phyloP scores from a whole-genome alignment of 2,888 invertebrate species.

The Erebia ligea region DNA sequence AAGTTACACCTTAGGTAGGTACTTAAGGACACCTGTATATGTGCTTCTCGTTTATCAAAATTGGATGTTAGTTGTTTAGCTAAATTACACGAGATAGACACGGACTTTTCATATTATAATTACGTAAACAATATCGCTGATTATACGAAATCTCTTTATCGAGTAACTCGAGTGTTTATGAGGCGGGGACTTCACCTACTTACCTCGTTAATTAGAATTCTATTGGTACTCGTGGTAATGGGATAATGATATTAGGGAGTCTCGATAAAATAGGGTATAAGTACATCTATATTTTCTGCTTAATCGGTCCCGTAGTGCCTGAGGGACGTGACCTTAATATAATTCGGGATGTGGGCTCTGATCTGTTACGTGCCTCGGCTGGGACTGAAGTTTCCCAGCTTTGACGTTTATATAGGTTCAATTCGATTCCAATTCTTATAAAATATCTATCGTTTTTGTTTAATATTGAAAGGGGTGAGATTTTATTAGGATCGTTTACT shows the following conservation, averaged over 20 bases:
- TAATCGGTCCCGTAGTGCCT: constrained; percentile 26
- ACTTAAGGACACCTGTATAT: background rate
- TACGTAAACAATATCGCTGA: constrained; percentile 58
- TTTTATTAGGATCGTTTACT: background rate
- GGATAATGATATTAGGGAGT: constrained; percentile 23
- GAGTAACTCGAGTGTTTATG: constrained; percentile 34
- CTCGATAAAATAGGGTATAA: constrained; percentile 21
- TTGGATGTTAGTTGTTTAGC: constrained; percentile 56
- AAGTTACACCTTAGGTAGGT: too few species aligned
- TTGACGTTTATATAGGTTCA: constrained; percentile 16
- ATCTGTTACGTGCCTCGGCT: constrained; percentile 26
- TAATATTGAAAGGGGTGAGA: background rate
- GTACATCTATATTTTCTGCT: constrained; percentile 27
- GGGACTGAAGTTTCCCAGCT: constrained; percentile 26
- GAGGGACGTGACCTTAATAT: constrained; percentile 31
- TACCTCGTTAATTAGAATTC: constrained; percentile 22
- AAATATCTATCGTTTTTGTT: background rate
- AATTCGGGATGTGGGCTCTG: constrained; percentile 28
- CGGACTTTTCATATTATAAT: constrained; percentile 60
- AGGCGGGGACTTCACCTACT: constrained; percentile 4
- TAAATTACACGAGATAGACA: constrained; percentile 55
- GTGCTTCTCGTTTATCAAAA: constrained; percentile 46
- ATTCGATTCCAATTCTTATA: constrained; percentile 3
- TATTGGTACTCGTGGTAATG: constrained; percentile 25
- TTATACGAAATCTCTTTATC: constrained; percentile 38